Evolutionary conservation across 2,888 invertebrate genomes (phyloP).

Genomic region (Stomorhina lunata): DNA sequence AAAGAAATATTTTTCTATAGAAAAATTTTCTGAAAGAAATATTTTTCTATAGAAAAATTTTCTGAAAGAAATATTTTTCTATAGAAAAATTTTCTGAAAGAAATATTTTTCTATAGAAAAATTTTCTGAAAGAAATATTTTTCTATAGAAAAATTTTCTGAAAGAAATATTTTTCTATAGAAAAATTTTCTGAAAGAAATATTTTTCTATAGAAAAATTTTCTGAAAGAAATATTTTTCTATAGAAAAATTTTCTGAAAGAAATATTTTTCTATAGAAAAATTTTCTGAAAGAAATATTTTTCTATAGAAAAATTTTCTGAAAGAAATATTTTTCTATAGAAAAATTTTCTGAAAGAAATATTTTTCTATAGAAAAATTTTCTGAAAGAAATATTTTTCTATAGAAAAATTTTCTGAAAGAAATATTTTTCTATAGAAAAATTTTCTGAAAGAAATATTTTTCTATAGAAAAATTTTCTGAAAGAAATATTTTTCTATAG

Average conservation of each 20-base stretch:
- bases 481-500: too few species aligned
- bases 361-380: too few species aligned
- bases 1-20: neutral
- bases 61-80: neutral
- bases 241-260: neutral
- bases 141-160: neutral
- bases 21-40: neutral
- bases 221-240: too few species aligned
- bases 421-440: too few species aligned
- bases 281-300: too few species aligned
- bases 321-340: neutral
- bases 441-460: neutral
- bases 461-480: neutral
- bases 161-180: too few species aligned
- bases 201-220: neutral
- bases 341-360: neutral
- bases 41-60: too few species aligned
- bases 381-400: neutral
- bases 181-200: neutral
- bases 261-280: neutral
- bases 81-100: neutral
- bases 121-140: neutral
- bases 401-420: neutral
- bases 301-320: neutral
- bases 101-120: too few species aligned